phyloP scores from a whole-genome alignment of 2,113 vertebrate species.

The Mormoops blainvillei region DNA sequence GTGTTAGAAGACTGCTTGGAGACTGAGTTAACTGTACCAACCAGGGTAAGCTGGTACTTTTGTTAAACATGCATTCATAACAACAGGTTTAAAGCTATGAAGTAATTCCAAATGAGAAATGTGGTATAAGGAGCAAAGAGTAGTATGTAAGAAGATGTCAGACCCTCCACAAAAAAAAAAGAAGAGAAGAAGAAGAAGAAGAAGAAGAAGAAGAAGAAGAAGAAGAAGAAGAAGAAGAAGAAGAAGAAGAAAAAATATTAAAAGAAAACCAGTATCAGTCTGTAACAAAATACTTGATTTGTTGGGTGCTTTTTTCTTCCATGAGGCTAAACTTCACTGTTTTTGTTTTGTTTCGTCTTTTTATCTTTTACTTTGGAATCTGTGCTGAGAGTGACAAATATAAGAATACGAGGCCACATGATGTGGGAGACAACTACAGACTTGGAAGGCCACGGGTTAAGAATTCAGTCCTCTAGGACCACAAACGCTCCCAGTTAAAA shows the following conservation, averaged over 20 bases:
- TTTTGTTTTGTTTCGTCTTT: background rate
- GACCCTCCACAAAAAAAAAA: background rate
- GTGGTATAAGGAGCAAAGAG: background rate
- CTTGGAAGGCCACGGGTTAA: background rate
- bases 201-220: no score
- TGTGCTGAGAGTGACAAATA: background rate
- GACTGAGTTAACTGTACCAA: background rate
- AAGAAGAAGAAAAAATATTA: background rate
- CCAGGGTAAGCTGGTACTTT: background rate
- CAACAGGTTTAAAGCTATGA: background rate
- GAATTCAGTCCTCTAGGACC: background rate
- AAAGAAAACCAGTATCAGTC: background rate
- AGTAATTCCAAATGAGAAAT: background rate
- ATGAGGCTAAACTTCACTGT: background rate
- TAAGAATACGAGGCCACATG: background rate
- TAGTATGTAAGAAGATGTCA: background rate
- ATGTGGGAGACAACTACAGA: background rate
- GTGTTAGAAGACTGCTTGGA: no score
- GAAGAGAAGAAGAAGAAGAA: no score
- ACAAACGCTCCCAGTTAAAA: background rate
- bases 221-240: no score
- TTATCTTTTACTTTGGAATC: background rate
- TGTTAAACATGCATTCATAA: background rate
- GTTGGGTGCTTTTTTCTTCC: background rate
- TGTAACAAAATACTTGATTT: background rate